A percentile compares a stretch with the other conserved stretches of the same genome.
These are phyloP conservation scores for Cottoperca gobio DNA, from an alignment of 2,797 vertebrate species.

Conservation along the genomic window DNA sequence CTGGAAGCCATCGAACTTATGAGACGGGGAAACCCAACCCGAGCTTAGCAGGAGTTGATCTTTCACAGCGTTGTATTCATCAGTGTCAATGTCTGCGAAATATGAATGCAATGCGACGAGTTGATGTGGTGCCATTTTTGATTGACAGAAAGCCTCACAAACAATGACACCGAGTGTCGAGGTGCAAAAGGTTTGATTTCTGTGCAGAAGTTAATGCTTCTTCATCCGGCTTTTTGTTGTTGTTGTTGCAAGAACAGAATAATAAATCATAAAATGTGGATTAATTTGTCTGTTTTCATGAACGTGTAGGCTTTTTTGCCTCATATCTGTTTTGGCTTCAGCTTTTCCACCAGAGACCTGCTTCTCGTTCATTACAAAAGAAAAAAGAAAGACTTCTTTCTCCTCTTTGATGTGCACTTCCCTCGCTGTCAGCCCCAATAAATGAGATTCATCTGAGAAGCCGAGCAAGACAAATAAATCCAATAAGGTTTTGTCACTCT, in stretches of 20 bases:
- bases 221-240: background rate
- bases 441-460: conserved; percentile 83
- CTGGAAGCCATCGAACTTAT: conserved; percentile 1
- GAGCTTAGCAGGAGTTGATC: conserved; percentile 3
- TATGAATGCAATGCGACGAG: conserved; percentile 23
- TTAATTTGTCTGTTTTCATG: conserved; percentile 21
- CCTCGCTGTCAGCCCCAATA: conserved; percentile 75
- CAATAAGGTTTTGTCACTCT: conserved; percentile 84
- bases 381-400: conserved; percentile 70
- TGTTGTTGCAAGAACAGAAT: conserved; percentile 4
- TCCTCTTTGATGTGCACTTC: conserved; percentile 73
- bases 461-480: conserved; percentile 83
- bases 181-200: background rate
- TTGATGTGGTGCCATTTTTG: background rate
- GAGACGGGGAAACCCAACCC: background rate
- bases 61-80: conserved; percentile 1
- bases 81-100: conserved; percentile 38
- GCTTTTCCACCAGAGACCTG: conserved; percentile 54
- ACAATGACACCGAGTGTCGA: background rate
- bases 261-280: conserved; percentile 30
- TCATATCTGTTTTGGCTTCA: conserved; percentile 29
- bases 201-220: conserved; percentile 1
- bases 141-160: conserved; percentile 20
- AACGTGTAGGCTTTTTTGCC: conserved; percentile 16
- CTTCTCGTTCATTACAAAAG: conserved; percentile 69